Evolutionary conservation across 2,888 invertebrate genomes (phyloP).

Genomic region (Agonopterix heracliana): DNA sequence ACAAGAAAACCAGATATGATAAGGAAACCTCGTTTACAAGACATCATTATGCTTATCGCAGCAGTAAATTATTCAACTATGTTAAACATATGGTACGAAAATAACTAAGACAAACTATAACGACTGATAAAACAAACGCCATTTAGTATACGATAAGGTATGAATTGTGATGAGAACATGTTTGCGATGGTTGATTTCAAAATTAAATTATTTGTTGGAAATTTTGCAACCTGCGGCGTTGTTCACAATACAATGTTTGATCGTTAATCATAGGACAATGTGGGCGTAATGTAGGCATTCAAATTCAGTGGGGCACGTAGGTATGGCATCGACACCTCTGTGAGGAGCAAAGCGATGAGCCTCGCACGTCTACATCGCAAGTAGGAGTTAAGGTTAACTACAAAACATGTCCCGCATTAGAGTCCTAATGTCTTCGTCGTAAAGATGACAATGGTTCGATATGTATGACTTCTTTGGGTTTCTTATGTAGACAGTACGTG

Average conservation of each 20-base stretch:
- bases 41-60: slow-evolving; percentile 26
- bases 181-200: background rate
- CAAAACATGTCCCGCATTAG: too few species aligned
- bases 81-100: slow-evolving; percentile 4
- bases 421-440: too few species aligned
- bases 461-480: too few species aligned
- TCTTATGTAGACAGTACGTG: slow-evolving; percentile 6
- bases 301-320: slow-evolving; percentile 12
- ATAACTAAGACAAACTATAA: slow-evolving; percentile 1
- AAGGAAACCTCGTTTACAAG: slow-evolving; percentile 15
- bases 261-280: slow-evolving; percentile 9
- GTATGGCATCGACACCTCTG: slow-evolving; percentile 12
- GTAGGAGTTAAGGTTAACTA: slow-evolving; percentile 10
- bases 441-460: too few species aligned
- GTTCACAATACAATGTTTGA: slow-evolving; percentile 1
- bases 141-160: background rate
- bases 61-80: slow-evolving; percentile 14
- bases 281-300: slow-evolving; percentile 14
- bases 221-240: background rate
- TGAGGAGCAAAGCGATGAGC: slow-evolving; percentile 7
- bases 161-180: background rate
- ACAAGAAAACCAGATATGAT: slow-evolving; percentile 9
- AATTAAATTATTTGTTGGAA: background rate
- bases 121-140: slow-evolving; percentile 1
- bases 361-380: slow-evolving; percentile 11